Percentiles rank a stretch among this genome's conserved stretches.
Conservation (phyloP, 2,113 vertebrate species). For the Pseudopodoces humilis region DNA sequence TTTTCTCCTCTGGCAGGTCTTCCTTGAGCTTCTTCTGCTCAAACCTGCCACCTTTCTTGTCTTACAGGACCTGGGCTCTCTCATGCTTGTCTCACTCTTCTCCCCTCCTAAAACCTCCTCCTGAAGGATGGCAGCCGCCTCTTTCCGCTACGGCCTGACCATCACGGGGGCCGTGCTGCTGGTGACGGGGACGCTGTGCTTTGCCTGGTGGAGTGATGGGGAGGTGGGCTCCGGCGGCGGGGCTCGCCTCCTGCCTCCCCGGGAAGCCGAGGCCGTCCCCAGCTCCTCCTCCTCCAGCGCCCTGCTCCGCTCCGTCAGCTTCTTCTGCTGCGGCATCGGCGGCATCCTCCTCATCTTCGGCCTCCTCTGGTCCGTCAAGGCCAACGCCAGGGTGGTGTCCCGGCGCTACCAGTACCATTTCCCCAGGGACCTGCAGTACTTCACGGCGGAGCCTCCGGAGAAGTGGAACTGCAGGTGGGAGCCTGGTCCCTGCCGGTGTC, state of each 20-base stretch:
- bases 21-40: rapidly evolving
- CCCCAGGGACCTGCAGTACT: conserved; percentile 71
- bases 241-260: not conserved
- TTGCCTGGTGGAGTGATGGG: conserved; percentile 73
- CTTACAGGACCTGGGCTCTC: not conserved
- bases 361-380: conserved; percentile 72
- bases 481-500: rapidly evolving
- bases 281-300: conserved; percentile 34
- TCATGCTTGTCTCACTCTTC: not conserved
- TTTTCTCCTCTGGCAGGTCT: not conserved
- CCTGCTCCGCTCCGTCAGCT: conserved; percentile 69
- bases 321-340: conserved; percentile 69
- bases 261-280: not conserved
- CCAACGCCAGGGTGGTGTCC: conserved; percentile 47
- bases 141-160: conserved; percentile 57
- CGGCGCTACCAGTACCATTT: conserved; percentile 65
- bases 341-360: conserved; percentile 73
- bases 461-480: conserved; percentile 72
- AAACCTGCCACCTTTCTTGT: rapidly evolving
- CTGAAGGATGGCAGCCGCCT: conserved; percentile 4
- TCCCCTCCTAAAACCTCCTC: not conserved
- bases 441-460: conserved; percentile 60
- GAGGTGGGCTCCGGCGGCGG: not conserved
- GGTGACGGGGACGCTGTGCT: conserved; percentile 71
- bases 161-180: conserved; percentile 62